Evolutionary conservation across 2,113 vertebrate genomes (phyloP).

Genomic region (Brachyhypopomus gauderio): DNA sequence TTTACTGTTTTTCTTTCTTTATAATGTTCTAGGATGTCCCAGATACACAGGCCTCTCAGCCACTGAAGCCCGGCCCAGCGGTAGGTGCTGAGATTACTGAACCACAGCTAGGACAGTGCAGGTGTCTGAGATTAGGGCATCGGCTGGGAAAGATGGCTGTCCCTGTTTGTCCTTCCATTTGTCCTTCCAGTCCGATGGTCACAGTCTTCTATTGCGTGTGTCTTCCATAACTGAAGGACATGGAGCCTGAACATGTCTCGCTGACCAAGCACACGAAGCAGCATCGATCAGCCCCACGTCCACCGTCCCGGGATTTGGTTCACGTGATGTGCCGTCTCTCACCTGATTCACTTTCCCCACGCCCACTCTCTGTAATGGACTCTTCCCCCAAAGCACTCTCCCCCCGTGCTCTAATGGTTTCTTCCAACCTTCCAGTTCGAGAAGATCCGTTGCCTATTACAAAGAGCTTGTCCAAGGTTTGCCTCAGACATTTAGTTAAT

Average conservation of each 20-base stretch:
- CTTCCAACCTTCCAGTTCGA: not conserved
- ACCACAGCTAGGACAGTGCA: not conserved
- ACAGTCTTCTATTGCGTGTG: not conserved
- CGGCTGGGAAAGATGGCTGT: too few relatives aligned
- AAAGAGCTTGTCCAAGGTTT: constrained; percentile 37
- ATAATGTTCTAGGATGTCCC: not conserved
- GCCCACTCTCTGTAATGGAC: not conserved
- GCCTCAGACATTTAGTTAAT: not conserved
- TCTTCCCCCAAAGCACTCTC: not conserved
- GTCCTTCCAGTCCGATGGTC: not conserved
- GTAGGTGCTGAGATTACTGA: not conserved
- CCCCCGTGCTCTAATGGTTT: not conserved
- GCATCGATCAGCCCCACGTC: not conserved
- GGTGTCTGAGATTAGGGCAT: too few relatives aligned
- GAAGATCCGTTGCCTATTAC: constrained; percentile 1
- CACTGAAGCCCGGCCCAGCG: not conserved
- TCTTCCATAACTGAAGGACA: constrained; percentile 29
- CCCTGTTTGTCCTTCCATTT: too few relatives aligned
- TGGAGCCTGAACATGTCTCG: not conserved
- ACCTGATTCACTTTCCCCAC: not conserved
- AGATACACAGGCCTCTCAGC: not conserved
- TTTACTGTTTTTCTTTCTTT: not conserved
- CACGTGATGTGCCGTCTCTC: constrained; percentile 41
- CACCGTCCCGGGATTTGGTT: constrained; percentile 13
- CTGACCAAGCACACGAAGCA: not conserved